Evolutionary conservation across 2,888 invertebrate species (phyloP), one percentile per base, ranked within the genome.

Genomic region (Agrochola macilenta): DNA sequence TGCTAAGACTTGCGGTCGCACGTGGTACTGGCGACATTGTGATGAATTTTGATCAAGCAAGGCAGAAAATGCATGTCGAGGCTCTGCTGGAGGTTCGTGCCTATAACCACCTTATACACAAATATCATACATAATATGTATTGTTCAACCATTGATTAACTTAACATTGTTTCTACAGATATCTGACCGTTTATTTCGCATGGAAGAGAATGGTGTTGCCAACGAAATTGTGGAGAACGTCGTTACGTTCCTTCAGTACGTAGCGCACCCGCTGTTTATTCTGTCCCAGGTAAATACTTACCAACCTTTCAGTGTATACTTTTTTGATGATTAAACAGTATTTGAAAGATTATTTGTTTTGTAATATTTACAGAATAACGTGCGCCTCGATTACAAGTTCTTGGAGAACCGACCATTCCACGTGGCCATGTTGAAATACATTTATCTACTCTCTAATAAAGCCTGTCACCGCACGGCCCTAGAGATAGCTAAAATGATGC

Each of bases 401-500:
- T 61, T 91, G 20, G 95, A 95, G 74, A 96, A 96, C 69, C 92
- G 96, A 0, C 84, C 93, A 0, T 95, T 95, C 87, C 93, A 93
- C 92, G 97, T 99, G 39, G 97, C 98, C 0, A 92, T 99, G 52
- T 98, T 99, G 92, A 98, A 98, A 89, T 98, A 99, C 90, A 93
- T 98, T 74, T 96, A 97, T 73, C 97, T 98, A 88, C 97, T 99
- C 20, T 98, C 98, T 0, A 98, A 98, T 84, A 97, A 98, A 86
- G 98, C 98, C 0, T 99, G 98, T 91, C 98, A 98, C 90, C 97
- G 98, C 80, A 99, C 99, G 0, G 98, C 99, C 0, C 93, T 99
- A 66, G 99, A 99, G 93, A 97, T 99, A 84, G 98, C 98, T 90
- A 99, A 99, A 94, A 93, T 99, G 52, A 94, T 99, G 3, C 93